Evolutionary conservation across 1,140 invertebrate genomes (phyloP), one percentile per base, ranked within the genome.

Genomic region (Mercenaria mercenaria): DNA sequence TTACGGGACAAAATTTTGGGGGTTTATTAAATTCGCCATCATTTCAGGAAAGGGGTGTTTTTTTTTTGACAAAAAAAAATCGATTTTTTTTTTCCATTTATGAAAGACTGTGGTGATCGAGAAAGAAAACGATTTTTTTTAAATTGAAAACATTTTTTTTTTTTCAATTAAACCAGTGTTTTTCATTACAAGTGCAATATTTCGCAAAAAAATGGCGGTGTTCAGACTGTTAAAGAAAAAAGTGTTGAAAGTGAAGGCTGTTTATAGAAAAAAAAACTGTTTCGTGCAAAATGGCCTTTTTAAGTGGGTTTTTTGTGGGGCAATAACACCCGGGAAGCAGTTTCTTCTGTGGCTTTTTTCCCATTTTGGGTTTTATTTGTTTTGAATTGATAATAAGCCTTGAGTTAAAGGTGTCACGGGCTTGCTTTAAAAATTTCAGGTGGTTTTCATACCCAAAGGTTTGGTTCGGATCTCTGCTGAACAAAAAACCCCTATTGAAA

Each of bases 221-320:
- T 77, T 61, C 85, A 77, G 39, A 85, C 83, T 4, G 83, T 85
- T 84, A 84, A 89, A 72, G 76, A 92, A 56, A 92, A 94, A 90
- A 91, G 89, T 84, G 91, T 93, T 95, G 64, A 95, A 95, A 93
- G 91, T 96, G 64, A 96, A 96, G 90, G 93, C 94, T 41, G 95
- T 95, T 18, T 92, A 92, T 99, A 99, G 96, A 99, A 99, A 97
- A 98, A 98, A 89, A 99, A 99, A 96, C 97, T 99, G 86, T 99
- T 99, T 96, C 97, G 99, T 95, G 99, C 99, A 34, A 99, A 99
- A 97, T 99, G 99, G 96, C 99, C 99, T 52, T 97, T 99, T 97
- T 99, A 43, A 99, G 99, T 93, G 99, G 99, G 91, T 99, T 99
- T n/a, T 96, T 99, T 99, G 99, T 99, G 99, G 99, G 99, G 99